Evolutionary conservation across 2,888 invertebrate species (phyloP).

Genomic region (Clanis bilineata): DNA sequence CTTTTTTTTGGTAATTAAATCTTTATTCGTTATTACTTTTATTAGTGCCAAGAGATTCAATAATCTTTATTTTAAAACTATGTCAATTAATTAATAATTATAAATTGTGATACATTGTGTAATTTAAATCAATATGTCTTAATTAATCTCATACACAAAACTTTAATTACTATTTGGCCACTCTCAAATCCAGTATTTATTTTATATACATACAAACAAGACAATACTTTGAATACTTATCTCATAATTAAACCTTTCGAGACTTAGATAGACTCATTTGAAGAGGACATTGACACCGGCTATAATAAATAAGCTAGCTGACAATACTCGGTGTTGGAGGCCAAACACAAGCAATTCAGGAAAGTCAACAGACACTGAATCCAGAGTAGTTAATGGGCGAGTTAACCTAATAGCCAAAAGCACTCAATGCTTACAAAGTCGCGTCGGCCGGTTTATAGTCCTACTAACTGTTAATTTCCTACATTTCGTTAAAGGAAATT

Average conservation of each 20-base stretch:
- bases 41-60: too few relatives aligned
- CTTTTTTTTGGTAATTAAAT: too few relatives aligned
- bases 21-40: too few relatives aligned
- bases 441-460: conserved; percentile 69
- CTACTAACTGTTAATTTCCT: conserved; percentile 78
- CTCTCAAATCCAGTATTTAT: background rate
- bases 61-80: too few relatives aligned
- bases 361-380: conserved; percentile 65
- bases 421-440: conserved; percentile 81
- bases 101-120: too few relatives aligned
- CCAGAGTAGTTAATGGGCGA: conserved; percentile 72
- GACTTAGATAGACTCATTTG: background rate
- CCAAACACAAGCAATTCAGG: conserved; percentile 48
- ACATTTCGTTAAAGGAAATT: conserved; percentile 70
- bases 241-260: conserved; percentile 6
- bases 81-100: too few relatives aligned
- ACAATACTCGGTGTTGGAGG: conserved; percentile 23
- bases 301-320: background rate
- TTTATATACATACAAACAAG: background rate
- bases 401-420: conserved; percentile 80
- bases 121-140: background rate
- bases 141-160: background rate
- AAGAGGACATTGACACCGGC: background rate
- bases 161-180: background rate
- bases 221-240: background rate